Base-by-base conservation (phyloP, 2,797 vertebrate species). In the Masticophis lateralis region DNA sequence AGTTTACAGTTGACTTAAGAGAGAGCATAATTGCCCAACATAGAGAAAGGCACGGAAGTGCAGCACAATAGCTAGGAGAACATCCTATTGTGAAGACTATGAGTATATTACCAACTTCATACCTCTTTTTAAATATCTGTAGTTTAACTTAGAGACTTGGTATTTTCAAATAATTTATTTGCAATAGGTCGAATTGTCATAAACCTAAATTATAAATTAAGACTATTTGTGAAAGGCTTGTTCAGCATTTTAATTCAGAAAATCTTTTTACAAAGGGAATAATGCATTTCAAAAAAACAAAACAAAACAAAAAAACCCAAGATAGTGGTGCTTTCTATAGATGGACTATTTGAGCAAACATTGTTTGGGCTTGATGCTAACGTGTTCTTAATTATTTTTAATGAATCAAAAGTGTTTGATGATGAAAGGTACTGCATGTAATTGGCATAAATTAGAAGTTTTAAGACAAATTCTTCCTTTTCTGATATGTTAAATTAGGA, bases 41-140 rank as follows among this genome's bases (percentile, higher is more conserved):
- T 96, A 89, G 91, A 11, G 87, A 94, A 95, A 96, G 94, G 93
- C 93, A 90, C 93, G 63, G 74, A 95, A 18, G 69, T 61, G 95
- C 93, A 18, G 94, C 91, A 95, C 95, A 96, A 96, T 96, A 94
- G 95, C 95, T 96, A 95, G 95, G 94, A 94, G 95, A 96, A 95
- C 94, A 94, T 94, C 95, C 94, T 94, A 93, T 93, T 94, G 92
- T 0, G 51, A 93, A 92, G 92, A 89, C 89, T 94, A 83, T 94
- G 95, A 94, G 86, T 95, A 93, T 92, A 94, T 91, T 0, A 87
- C 66, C 95, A 91, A 97, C 95, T 97, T 97, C 95, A 93, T 79
- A 60, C 94, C 13, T 74, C 0, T 32, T 22, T 94, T 95, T 94
- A 91, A 95, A 93, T 94, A 96, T 93, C 95, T 74, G 91, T 93